Evolutionary conservation across 2,113 vertebrate species (phyloP).

Genomic region (Alethe diademata): DNA sequence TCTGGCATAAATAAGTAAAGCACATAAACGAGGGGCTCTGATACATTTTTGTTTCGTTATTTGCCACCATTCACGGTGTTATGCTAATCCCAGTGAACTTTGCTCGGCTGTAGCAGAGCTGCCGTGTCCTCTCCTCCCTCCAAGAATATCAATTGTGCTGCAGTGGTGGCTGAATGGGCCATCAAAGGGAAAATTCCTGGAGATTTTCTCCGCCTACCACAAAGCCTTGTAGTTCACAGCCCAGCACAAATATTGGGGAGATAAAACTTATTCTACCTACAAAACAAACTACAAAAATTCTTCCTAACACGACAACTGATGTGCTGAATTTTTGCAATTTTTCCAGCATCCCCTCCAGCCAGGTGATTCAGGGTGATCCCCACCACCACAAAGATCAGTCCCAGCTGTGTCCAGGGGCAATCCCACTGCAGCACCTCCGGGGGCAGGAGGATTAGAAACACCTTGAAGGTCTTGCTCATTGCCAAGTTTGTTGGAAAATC

Average conservation of each 20-base stretch:
- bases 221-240: neutral
- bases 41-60: neutral
- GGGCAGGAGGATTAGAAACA: neutral
- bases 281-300: neutral
- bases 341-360: neutral
- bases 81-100: neutral
- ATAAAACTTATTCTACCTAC: neutral
- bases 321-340: fast-evolving
- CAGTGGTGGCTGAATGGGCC: neutral
- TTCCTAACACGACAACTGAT: fast-evolving
- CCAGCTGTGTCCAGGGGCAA: fast-evolving
- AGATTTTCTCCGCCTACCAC: neutral
- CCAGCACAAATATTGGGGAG: fast-evolving
- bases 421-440: fast-evolving
- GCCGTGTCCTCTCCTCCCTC: neutral
- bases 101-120: neutral
- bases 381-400: neutral
- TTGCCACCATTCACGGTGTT: neutral
- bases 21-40: neutral
- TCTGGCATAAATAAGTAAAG: neutral
- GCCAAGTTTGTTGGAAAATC: neutral
- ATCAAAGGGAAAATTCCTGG: neutral
- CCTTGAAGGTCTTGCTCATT: neutral
- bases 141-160: fast-evolving
- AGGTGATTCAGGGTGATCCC: neutral